Base-by-base conservation (phyloP, 2,888 invertebrate species). In the Drosophila kuntzei region DNA sequence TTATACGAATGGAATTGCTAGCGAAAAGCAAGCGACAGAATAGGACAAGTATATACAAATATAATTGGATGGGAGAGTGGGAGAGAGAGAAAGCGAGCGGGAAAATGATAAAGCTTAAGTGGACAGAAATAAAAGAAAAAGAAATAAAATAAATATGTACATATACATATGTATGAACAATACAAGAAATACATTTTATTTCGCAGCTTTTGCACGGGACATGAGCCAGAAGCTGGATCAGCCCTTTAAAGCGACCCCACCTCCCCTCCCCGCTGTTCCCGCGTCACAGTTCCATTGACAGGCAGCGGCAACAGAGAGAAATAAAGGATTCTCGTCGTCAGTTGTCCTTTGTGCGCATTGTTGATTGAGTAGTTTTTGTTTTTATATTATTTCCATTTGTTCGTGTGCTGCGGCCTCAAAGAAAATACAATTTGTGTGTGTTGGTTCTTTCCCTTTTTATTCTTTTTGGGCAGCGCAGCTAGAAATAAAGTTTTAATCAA, bases 401-500 rank as follows among this genome's bases (percentile, higher is more conserved):
- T 47, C 58, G 25, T 57, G 27, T 54, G 70, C 20, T 49, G 54
- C 62, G 37, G 53, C 66, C 80, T 71, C 83, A 80, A 86, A 86
- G 84, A 77, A 81, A 77, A 86, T 79, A 79, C 72, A 66, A 61
- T 37, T 54, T 36, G 20, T 54, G 54, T 22, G 32, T 36, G 47
- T 32, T 46, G 12, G 3, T 25, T 25, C 27, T 58, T 14, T 51
- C 3, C 27, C 39, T 12, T 49, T 34, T 18, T 32, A 22, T 32
- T 37, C 25, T 46, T 46, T 55, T 62, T 64, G 59, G 58, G 67
- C 57, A 80, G 61, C 79, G 75, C 75, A 80, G 71, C 84, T 67
- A 78, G 79, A 80, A 81, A 83, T 86, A 76, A 85, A 85, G 86
- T 83, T 83, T 85, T 85, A 85, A 86, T 86, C 83, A 86, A 83